A percentile compares a stretch with the other conserved stretches of the same genome.
phyloP scores from a whole-genome alignment of 2,888 invertebrate genomes.

The Nematopogon swammerdamellus region DNA sequence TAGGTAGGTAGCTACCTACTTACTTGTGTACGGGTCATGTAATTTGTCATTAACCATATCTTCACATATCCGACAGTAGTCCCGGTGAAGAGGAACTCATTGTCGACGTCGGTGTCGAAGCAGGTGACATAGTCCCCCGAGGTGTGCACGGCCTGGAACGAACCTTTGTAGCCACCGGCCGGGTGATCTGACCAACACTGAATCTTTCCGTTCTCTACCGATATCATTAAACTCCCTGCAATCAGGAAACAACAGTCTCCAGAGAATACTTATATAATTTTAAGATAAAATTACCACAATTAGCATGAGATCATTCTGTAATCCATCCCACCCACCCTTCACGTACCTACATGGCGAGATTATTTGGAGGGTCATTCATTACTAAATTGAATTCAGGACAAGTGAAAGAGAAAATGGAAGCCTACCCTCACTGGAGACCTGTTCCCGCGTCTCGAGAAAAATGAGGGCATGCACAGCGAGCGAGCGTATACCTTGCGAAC shows the following conservation, averaged over 20 bases:
- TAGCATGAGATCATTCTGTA: no score
- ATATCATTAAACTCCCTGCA: conserved; percentile 65
- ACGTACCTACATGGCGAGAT: no score
- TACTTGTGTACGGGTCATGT: conserved; percentile 44
- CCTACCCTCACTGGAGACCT: conserved; percentile 35
- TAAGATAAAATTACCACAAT: no score
- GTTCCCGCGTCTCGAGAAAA: conserved; percentile 61
- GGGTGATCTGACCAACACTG: conserved; percentile 82
- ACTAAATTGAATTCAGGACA: no score
- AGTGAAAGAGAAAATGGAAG: no score
- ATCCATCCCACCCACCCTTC: no score
- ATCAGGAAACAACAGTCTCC: neutral
- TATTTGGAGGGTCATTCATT: no score
- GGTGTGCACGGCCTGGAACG: conserved; percentile 68
- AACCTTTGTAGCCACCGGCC: conserved; percentile 65
- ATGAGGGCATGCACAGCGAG: conserved; percentile 64
- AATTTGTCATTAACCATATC: conserved; percentile 73
- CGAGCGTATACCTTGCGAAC: conserved; percentile 37
- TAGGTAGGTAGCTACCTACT: conserved; percentile 29
- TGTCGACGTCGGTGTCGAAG: conserved; percentile 66
- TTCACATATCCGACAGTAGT: conserved; percentile 73
- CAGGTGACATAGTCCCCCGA: conserved; percentile 63
- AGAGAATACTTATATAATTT: no score
- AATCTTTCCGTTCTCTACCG: conserved; percentile 71
- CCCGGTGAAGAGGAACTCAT: conserved; percentile 72